Base-by-base conservation (phyloP, 1,140 invertebrate genomes). In the Drosophila repleta region DNA sequence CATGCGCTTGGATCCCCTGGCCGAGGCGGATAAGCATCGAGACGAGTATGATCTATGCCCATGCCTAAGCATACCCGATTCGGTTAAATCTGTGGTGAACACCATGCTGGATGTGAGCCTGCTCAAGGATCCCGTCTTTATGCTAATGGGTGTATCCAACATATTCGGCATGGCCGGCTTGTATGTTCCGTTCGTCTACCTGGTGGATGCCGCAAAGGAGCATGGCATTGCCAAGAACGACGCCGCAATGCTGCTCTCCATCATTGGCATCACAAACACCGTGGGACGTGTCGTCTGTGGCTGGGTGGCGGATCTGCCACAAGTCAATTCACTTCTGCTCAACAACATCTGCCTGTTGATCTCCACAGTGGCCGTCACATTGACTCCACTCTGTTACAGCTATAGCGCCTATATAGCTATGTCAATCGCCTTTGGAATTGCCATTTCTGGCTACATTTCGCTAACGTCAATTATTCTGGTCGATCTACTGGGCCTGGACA, bases 391-490 rank as follows among this genome's bases (percentile, higher is more conserved):
- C 70, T 98, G 97, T 90, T 91, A 92, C 45, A 94, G 94, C 11
- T 99, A 97, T 81, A 90, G 92, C 3, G 92, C 95, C 46, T 97
- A 98, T 73, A 94, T 97, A 20, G 92, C 94, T 2, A 96, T 98
- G 91, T 94, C 97, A n/a, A 94, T 97, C 51, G 95, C 97, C 79
- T 99, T 99, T 92, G 99, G 98, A 57, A 93, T 99, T 68, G 97
- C 98, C 87, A 96, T 99, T 62, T 98, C 98, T 74, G 98, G 98
- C 29, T 99, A 99, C 92, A 98, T 99, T 79, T 99, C 98, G 0
- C 93, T 99, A 41, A 99, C 98, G 35, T 99, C 98, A 17, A 99
- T 99, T 90, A 98, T 99, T 83, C 93, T 99, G 49, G 98, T 99
- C 74, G 98, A 99, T 90, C 93, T 99, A 15, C 93, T 99, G 32